phyloP scores from a whole-genome alignment of 2,888 invertebrate genomes.

The Drosophila anomalata region DNA sequence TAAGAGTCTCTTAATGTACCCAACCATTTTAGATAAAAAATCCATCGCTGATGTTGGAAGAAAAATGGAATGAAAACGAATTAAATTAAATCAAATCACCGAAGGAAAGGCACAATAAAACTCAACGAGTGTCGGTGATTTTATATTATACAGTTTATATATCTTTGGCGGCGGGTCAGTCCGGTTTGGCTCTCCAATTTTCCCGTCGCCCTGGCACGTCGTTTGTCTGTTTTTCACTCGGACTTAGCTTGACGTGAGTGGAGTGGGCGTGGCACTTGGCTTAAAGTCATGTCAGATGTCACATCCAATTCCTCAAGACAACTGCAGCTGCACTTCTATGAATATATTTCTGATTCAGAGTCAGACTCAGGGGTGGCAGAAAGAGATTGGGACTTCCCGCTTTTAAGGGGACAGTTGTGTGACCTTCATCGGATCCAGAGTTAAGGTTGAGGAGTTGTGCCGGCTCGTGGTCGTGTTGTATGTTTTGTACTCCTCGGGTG shows the following conservation, averaged over 20 bases:
- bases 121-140: constrained; percentile 63
- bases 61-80: constrained; percentile 38
- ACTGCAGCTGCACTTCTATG: constrained; percentile 57
- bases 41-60: constrained; percentile 26
- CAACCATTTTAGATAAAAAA: constrained; percentile 52
- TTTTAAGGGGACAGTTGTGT: constrained; percentile 49
- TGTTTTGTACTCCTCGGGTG: constrained; percentile 12
- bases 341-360: constrained; percentile 3
- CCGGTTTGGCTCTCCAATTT: constrained; percentile 21
- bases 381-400: constrained; percentile 45
- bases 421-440: constrained; percentile 59
- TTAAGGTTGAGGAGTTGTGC: constrained; percentile 21
- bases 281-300: constrained; percentile 80
- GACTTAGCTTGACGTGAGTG: constrained; percentile 51
- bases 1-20: constrained; percentile 5
- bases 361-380: constrained; percentile 15
- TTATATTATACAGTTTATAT: constrained; percentile 2
- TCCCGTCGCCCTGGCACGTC: constrained; percentile 26
- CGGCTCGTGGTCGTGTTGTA: constrained; percentile 6
- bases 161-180: constrained; percentile 28
- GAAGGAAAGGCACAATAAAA: constrained; percentile 74
- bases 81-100: constrained; percentile 61
- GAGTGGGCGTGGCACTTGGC: constrained; percentile 76
- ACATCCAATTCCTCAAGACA: constrained; percentile 49
- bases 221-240: neutral